Evolutionary conservation across 2,113 vertebrate species (phyloP).

Genomic region (Lagopus leucura): DNA sequence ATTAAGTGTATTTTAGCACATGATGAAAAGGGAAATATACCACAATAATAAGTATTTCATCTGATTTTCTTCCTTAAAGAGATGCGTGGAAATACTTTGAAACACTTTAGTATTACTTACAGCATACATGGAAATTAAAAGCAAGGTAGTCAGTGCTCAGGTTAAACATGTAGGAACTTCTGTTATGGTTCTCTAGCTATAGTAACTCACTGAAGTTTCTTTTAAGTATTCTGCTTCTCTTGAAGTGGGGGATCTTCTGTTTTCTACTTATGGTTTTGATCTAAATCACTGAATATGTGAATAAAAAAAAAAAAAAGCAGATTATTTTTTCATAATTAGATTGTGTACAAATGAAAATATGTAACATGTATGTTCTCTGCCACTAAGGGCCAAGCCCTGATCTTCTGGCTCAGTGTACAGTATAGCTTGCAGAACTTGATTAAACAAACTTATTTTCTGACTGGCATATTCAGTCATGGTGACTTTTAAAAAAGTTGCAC

Average conservation of each 20-base stretch:
- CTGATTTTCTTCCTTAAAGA: neutral
- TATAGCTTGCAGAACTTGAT: neutral
- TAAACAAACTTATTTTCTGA: neutral
- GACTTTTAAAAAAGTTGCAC: neutral
- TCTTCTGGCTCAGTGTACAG: neutral
- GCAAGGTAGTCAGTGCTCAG: neutral
- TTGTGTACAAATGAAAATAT: neutral
- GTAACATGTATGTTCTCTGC: neutral
- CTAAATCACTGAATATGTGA: neutral
- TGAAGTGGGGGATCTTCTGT: neutral
- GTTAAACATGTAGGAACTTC: neutral
- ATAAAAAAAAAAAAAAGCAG: neutral
- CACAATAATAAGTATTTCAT: neutral
- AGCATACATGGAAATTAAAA: neutral
- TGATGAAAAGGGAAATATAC: neutral
- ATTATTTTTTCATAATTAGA: neutral
- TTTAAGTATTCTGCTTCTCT: neutral
- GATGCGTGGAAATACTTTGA: neutral
- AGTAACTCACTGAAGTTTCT: neutral
- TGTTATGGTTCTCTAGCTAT: neutral
- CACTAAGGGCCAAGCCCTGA: neutral
- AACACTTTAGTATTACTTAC: neutral
- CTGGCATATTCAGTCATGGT: neutral
- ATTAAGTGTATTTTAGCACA: neutral
- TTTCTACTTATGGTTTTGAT: neutral